Base-by-base conservation (phyloP, 2,888 invertebrate genomes). In the Cerastis leucographa region DNA sequence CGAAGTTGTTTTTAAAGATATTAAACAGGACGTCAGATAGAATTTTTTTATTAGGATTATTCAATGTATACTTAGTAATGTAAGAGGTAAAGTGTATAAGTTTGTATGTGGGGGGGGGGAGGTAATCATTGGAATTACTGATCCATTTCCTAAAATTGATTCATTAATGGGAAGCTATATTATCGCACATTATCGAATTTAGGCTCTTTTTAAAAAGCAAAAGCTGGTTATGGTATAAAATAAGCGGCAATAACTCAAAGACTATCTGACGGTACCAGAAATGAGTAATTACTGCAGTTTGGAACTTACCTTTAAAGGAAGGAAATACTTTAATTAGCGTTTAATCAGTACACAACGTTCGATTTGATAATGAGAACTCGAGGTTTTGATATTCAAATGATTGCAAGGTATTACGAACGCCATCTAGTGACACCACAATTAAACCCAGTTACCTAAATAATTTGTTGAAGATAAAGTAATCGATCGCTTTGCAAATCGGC, bases 361-460 rank as follows among this genome's bases (percentile, higher is more conserved):
- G 25, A 44, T 44, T 44, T 6, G 5, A 14, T 35, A 19, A n/a
- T 40, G 9, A 40, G 0, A 8, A 9, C 3, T 25, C 0, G 14
- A 49, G 7, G 11, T 25, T 11, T 35, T 22, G 5, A 25, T 25
- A 7, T 49, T 61, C 17, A 42, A 71, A 71, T 40, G 2, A 42
- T 29, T 61, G 1, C 11, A n/a, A n/a, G 17, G 1, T 44, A 71
- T 71, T 62, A 79, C 79, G 66, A 83, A 59, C 79, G 79, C 83
- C 71, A 79, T 83, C 83, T 82, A 70, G 71, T 69, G 17, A 4
- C 12, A 6, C 0, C 1, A 35, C 9, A 14, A 14, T 35, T n/a
- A 65, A 71, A 67, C 61, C 4, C 1, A 1, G 1, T 1, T 12
- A 62, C 67, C 6, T 6, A 3, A 0, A 1, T n/a, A 3, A 6